These are phyloP conservation scores for Myopa tessellatipennis DNA, from an alignment of 2,888 invertebrate species.

Conservation along the genomic window DNA sequence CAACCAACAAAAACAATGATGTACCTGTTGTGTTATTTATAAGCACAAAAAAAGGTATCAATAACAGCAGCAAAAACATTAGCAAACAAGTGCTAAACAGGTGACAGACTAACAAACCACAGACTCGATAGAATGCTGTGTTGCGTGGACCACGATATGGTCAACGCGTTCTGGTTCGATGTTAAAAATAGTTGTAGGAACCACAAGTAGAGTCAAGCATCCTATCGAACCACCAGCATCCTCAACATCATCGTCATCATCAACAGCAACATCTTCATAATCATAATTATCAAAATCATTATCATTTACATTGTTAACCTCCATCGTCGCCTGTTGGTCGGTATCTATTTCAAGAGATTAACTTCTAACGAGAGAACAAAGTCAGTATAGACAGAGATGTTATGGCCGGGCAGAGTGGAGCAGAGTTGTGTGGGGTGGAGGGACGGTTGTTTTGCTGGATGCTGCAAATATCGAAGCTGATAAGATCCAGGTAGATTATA, in stretches of 20 bases:
- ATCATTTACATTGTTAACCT: not conserved
- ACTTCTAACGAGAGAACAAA: not conserved
- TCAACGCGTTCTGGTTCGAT: too few relatives aligned
- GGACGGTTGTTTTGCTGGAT: not conserved
- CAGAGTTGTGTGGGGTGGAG: not conserved
- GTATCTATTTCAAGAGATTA: constrained; percentile 15
- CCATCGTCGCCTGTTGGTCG: not conserved
- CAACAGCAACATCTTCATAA: not conserved
- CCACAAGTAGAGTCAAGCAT: not conserved
- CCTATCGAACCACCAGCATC: not conserved
- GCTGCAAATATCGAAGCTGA: constrained; percentile 18
- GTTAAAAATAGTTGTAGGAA: not conserved
- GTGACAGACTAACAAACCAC: not conserved
- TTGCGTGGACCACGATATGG: not conserved
- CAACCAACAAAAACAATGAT: too few relatives aligned
- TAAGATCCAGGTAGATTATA: constrained; percentile 2
- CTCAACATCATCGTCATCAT: too few relatives aligned
- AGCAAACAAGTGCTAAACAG: not conserved
- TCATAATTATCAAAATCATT: not conserved
- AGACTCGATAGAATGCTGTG: not conserved
- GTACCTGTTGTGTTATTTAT: too few relatives aligned
- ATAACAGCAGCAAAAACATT: not conserved
- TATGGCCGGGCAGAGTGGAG: not conserved
- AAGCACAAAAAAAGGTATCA: not conserved
- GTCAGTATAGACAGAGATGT: not conserved